Evolutionary conservation across 2,888 invertebrate genomes (phyloP).

Genomic region (Linnaemya tessellans): DNA sequence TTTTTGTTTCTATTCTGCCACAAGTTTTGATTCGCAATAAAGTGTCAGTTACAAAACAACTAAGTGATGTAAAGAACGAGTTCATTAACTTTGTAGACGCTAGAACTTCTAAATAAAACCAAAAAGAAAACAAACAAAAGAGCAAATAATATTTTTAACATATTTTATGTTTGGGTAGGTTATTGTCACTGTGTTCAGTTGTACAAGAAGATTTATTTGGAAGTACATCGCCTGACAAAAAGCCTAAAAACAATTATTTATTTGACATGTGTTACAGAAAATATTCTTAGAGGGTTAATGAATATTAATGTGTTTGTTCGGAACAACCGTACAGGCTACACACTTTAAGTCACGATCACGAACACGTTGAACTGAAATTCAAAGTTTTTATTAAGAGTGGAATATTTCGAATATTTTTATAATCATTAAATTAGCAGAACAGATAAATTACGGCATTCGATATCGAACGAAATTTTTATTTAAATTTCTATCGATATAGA

Average conservation of each 20-base stretch:
- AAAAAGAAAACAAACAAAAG: background rate
- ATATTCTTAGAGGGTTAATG: slow-evolving; percentile 6
- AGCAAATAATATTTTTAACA: slow-evolving; percentile 44
- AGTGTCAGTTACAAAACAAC: slow-evolving; percentile 13
- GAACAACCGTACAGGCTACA: background rate
- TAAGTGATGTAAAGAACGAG: slow-evolving; percentile 14
- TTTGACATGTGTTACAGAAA: slow-evolving; percentile 33
- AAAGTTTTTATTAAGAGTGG: too few relatives aligned
- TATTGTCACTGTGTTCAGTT: slow-evolving; percentile 42
- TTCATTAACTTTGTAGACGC: slow-evolving; percentile 49
- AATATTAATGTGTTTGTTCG: background rate
- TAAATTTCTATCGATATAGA: too few relatives aligned
- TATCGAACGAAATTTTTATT: too few relatives aligned
- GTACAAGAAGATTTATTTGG: slow-evolving; percentile 2
- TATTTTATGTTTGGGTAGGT: slow-evolving; percentile 64
- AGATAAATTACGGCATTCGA: too few relatives aligned
- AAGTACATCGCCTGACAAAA: background rate
- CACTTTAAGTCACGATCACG: background rate
- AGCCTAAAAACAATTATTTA: background rate
- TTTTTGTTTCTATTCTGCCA: slow-evolving; percentile 6
- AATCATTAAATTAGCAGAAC: too few relatives aligned
- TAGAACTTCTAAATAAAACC: slow-evolving; percentile 30
- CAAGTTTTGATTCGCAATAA: slow-evolving; percentile 14
- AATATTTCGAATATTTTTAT: too few relatives aligned
- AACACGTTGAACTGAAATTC: background rate